Evolutionary conservation across 1,140 invertebrate species (phyloP).

Genomic region (Aphelinus atriplicis): DNA sequence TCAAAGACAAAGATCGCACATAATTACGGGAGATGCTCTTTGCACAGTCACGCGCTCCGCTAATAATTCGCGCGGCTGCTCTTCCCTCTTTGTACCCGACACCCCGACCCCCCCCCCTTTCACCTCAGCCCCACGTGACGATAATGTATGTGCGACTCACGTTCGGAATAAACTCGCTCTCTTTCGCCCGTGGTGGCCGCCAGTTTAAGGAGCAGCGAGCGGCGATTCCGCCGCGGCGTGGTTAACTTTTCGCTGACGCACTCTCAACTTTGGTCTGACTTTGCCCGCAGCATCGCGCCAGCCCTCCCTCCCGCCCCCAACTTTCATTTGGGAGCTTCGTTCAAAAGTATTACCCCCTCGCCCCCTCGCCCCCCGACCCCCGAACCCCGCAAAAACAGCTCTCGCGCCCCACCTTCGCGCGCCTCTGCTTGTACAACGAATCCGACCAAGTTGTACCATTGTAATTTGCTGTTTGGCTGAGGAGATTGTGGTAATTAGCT

Average conservation of each 20-base stretch:
- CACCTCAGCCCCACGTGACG: neutral
- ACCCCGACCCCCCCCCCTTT: too few relatives aligned
- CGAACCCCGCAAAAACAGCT: too few relatives aligned
- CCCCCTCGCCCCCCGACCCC: too few relatives aligned
- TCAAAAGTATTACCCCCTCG: conserved; percentile 19
- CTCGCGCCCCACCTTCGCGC: too few relatives aligned
- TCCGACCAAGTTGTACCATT: too few relatives aligned
- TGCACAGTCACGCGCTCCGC: too few relatives aligned
- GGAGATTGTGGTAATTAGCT: too few relatives aligned
- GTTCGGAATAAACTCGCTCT: conserved; percentile 12
- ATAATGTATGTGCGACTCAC: conserved; percentile 30
- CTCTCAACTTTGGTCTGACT: conserved; percentile 21
- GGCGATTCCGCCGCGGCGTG: too few relatives aligned
- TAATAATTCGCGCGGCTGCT: conserved; percentile 26
- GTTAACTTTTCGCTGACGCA: conserved; percentile 34
- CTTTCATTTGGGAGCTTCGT: conserved; percentile 10
- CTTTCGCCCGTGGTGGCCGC: neutral
- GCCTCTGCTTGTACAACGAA: too few relatives aligned
- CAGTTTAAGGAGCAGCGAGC: too few relatives aligned
- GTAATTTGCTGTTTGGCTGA: too few relatives aligned
- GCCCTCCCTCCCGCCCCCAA: neutral
- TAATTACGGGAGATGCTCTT: conserved; percentile 2
- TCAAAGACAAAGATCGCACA: neutral
- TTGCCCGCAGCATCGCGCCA: conserved; percentile 1
- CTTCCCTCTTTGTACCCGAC: conserved; percentile 12